These are phyloP conservation scores for Psettodes erumei DNA, from an alignment of 2,113 vertebrate genomes.

Conservation along the genomic window DNA sequence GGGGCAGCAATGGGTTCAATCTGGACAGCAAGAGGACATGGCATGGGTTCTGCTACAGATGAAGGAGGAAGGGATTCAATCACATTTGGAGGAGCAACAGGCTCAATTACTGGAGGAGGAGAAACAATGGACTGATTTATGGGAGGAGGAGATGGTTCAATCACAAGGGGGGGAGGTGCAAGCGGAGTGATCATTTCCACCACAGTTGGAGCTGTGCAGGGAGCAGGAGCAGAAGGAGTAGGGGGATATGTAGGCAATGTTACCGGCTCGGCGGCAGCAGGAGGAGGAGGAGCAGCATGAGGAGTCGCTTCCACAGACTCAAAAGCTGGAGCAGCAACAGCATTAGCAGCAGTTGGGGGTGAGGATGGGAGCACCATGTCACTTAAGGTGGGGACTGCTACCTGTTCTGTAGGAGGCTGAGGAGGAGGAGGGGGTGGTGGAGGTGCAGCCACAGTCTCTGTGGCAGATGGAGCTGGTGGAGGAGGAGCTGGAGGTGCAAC, in stretches of 20 bases:
- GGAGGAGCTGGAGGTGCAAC: constrained; percentile 47
- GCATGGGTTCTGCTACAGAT: constrained; percentile 45
- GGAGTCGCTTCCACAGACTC: constrained; percentile 49
- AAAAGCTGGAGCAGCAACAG: constrained; percentile 57
- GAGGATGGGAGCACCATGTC: constrained; percentile 61
- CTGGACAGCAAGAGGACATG: constrained; percentile 36
- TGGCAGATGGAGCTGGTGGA: constrained; percentile 47
- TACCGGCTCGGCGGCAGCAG: constrained; percentile 27
- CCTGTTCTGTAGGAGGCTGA: constrained; percentile 67
- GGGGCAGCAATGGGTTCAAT: constrained; percentile 36
- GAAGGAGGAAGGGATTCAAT: constrained; percentile 54
- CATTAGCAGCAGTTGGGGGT: constrained; percentile 35
- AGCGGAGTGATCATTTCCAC: constrained; percentile 34
- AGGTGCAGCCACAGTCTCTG: constrained; percentile 53
- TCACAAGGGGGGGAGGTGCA: constrained; percentile 43
- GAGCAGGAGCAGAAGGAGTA: constrained; percentile 28
- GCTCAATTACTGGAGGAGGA: constrained; percentile 48
- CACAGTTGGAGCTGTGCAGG: constrained; percentile 39
- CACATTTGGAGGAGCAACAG: constrained; percentile 37
- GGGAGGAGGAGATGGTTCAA: constrained; percentile 38
- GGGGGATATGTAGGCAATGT: constrained; percentile 33
- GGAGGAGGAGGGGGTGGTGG: constrained; percentile 35
- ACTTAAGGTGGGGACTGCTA: constrained; percentile 63
- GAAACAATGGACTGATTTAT: constrained; percentile 41
- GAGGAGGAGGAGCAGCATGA: constrained; percentile 33